Evolutionary conservation across 2,888 invertebrate genomes (phyloP), one percentile per base, ranked within the genome.

Genomic region (Syrista parreyssii): DNA sequence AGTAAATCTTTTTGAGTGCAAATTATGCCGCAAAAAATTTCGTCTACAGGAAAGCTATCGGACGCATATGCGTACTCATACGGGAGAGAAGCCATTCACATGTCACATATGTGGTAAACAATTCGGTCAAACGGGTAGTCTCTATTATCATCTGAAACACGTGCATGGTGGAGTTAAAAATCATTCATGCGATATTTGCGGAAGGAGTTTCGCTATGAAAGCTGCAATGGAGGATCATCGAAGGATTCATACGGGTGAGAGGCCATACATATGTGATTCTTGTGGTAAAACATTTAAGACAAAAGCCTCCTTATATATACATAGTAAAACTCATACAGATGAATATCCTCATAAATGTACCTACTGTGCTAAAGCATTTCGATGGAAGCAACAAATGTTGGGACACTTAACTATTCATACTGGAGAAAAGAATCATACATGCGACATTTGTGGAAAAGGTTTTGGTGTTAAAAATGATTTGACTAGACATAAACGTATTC

Each of bases 61-160:
- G 36, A 81, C 79, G 23, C 88, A 88, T 76, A 75, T 84, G 78
- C 79, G 84, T 68, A 77, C 35, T 33, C 88, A 88, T 68, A 83
- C 84, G 0, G 85, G 85, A 1, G 89, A 87, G 36, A 89, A 88
- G 74, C 82, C 87, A 3, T 92, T 92, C 35, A 91, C 91, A 2
- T 94, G 94, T 81, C 92, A 92, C 15, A 88, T 92, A 68, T 93
- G 93, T 84, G 89, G 90, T 4, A 93, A 93, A 82, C 89, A 88
- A 75, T 93, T 92, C 87, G 89, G 87, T 2, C 92, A 92, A n/a
- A 86, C 92, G 0, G 93, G 93, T 3, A 92, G 92, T 85, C 92
- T 93, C 81, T 92, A 92, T 86, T 93, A 93, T 83, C 94, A 94
- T 85, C 85, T 93, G 81, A 93, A 92, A 80, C 91, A 93, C 85